Evolutionary conservation across 53 echinoderm and acorn worm genomes (phyloP), one percentile per base, ranked within the genome.

Genomic region (Zoroaster sp.): DNA sequence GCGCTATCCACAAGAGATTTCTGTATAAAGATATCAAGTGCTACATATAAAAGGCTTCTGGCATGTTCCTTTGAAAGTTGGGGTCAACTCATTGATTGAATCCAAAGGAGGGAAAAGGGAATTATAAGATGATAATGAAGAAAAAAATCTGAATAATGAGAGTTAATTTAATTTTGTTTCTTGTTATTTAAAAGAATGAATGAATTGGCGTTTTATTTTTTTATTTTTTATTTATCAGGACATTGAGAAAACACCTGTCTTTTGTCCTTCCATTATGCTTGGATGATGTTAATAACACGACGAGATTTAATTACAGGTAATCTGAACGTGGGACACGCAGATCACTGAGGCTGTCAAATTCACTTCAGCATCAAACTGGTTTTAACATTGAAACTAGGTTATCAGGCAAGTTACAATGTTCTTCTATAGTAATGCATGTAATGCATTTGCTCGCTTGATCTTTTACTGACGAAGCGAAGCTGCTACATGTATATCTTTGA

Each of bases 191-290:
- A 59, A 59, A 59, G 8, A 25, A 28, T 25, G 63, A 7, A 1
- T 21, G 63, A 55, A 53, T 55, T 21, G 59, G 28, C 1, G 21
- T 8, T 59, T 59, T 28, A n/a, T n/a, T n/a, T n/a, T n/a, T n/a
- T n/a, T n/a, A n/a, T n/a, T n/a, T n/a, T n/a, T n/a, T n/a, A n/a
- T n/a, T n/a, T n/a, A n/a, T n/a, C n/a, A n/a, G n/a, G n/a, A n/a
- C n/a, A n/a, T n/a, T n/a, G 28, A 53, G 33, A 51, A 42, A 4
- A 75, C 76, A 49, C 76, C 76, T 76, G 76, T 47, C 31, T 73
- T 73, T 73, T 15, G 17, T 73, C 40, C 20, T 42, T 4, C 18
- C 34, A 31, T 45, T 12, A 76, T 34, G 76, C 46, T 76, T 34
- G 76, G 17, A 33, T 8, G 76, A 28, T 14, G 15, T 28, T 76